A percentile compares a stretch with the other conserved stretches of the same genome.
Evolutionary conservation across 2,888 invertebrate genomes (phyloP).

Genomic region (Carterocephalus palaemon): DNA sequence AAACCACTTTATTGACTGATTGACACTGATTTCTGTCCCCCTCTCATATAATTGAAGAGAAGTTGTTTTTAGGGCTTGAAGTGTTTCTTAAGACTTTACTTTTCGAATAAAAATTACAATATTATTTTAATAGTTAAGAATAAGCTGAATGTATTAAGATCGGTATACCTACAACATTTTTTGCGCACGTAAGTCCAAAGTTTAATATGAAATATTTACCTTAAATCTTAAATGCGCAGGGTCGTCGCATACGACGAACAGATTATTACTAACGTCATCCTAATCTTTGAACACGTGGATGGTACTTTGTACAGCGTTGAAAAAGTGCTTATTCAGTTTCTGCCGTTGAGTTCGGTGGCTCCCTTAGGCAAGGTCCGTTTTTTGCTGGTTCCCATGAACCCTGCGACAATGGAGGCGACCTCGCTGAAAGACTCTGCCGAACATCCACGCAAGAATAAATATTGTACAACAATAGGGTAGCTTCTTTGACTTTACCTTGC

Average conservation of each 20-base stretch:
- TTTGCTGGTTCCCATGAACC: constrained; percentile 78
- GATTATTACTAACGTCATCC: constrained; percentile 57
- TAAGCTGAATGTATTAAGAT: no score
- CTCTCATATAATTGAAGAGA: no score
- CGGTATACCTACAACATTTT: no score
- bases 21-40: no score
- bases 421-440: constrained; percentile 64
- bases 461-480: constrained; percentile 73
- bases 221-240: constrained; percentile 5
- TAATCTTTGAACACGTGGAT: constrained; percentile 73
- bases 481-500: constrained; percentile 71
- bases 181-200: no score
- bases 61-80: no score
- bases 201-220: no score
- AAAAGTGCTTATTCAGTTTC: constrained; percentile 75
- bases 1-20: no score
- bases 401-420: constrained; percentile 71
- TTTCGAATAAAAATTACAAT: no score
- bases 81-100: no score
- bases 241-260: constrained; percentile 49
- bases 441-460: constrained; percentile 77
- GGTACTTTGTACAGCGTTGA: constrained; percentile 48
- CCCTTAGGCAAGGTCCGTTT: constrained; percentile 68
- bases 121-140: no score
- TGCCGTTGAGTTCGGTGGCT: constrained; percentile 54